Conservation (phyloP, 2,888 invertebrate genomes). For the Formica aserva region DNA sequence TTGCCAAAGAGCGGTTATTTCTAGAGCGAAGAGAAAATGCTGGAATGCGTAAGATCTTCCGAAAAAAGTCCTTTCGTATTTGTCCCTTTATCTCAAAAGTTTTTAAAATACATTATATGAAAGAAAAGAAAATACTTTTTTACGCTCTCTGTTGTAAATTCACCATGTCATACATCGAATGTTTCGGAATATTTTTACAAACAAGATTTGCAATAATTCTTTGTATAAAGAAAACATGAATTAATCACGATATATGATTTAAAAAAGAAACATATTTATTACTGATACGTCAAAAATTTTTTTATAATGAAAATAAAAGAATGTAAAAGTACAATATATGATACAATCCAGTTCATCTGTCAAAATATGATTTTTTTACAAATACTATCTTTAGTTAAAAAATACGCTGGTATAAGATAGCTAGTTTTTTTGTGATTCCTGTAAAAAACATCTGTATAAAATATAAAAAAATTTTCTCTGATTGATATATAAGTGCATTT, state of each 20-base stretch:
- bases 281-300: background rate
- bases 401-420: background rate
- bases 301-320: background rate
- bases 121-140: background rate
- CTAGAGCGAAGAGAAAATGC: conserved; percentile 29
- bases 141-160: background rate
- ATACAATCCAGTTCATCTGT: background rate
- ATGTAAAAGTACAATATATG: background rate
- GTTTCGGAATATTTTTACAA: background rate
- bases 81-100: background rate
- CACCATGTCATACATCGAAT: background rate
- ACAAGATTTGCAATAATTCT: background rate
- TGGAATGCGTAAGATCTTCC: conserved; percentile 25
- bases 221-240: background rate
- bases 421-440: background rate
- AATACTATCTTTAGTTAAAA: background rate
- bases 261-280: background rate
- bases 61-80: conserved; percentile 17
- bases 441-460: background rate
- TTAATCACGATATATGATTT: background rate
- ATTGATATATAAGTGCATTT: background rate
- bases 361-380: background rate
- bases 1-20: conserved; percentile 46
- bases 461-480: background rate
- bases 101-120: background rate